Base-by-base conservation (phyloP, 1,140 invertebrate genomes). In the Nephotettix cincticeps region DNA sequence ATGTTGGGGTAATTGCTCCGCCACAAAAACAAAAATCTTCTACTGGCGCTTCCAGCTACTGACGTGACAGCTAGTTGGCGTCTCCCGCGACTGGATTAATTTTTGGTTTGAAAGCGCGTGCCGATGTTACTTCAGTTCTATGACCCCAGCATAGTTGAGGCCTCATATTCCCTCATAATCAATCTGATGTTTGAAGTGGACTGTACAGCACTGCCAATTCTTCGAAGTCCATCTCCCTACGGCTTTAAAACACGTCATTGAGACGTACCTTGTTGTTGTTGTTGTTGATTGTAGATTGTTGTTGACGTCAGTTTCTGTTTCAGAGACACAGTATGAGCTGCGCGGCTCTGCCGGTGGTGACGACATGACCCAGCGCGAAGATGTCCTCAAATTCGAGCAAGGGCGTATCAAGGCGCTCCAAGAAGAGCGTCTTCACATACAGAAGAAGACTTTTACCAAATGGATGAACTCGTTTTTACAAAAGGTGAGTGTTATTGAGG, bases 371-470 rank as follows among this genome's bases (percentile, higher is more conserved):
- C 92, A 94, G 83, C 86, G 93, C 68, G 93, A 95, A 83, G 93
- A 95, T 81, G 90, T 93, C 69, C 87, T 93, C 76, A 97, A 97
- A 81, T 99, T 98, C 83, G 97, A 99, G 87, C 94, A 93, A 83
- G 93, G 93, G 77, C 90, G 97, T 69, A 99, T 99, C 79, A 93
- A 94, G 84, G 93, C 94, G 78, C 87, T 99, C 78, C 96, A 98
- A 80, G 95, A 99, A 81, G 97, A 99, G 84, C 89, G 97, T 73
- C 84, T 98, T 68, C 91, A 97, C 82, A 99, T 99, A 76, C 98
- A 99, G 84, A 99, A 99, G 87, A 99, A 99, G 83, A 99, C 98
- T 6, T 99, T 99, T 83, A 99, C 98, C 77, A 99, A 99, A 96
- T 99, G 97, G 98, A 96, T 98, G 89, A 99, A 99, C 84, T 97